Evolutionary conservation across 1,140 invertebrate species (phyloP), one percentile per base, ranked within the genome.

Genomic region (Panagrolaimus sp.): DNA sequence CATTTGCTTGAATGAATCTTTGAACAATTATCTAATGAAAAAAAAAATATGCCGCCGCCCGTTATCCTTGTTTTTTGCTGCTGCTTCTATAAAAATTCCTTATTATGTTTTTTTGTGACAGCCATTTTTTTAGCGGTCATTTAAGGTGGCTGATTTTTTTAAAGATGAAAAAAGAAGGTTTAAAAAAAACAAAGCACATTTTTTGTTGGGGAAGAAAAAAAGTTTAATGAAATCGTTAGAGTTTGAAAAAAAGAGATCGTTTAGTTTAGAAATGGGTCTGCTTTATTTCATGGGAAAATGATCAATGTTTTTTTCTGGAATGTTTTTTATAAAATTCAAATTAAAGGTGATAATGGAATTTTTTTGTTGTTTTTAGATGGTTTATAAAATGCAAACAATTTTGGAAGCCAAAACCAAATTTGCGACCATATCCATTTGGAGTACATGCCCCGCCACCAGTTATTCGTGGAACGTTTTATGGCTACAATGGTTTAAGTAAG

Each of bases 381-480:
- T 68, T 63, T 38, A 67, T 65, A 4, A 76, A 76, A 51, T 76
- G 74, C 67, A 73, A 65, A 62, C n/a, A 11, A 8, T 47, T 72
- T 42, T 76, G 74, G 74, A 65, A 64, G 38, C 72, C 74, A 5
- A 43, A 65, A 23, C 67, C 65, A 7, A 68, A 76, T 43, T 69
- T 63, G 38, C 73, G 66, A 23, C 73, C 74, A 9, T 72, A 77
- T 13, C 65, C 67, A 9, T 44, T 46, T 16, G 65, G 73, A 0
- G 72, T 63, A 47, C 65, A 67, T 61, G 74, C 74, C 20, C 72
- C 74, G 9, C 69, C 69, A 25, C 74, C 74, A 16, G 48, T 76
- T 63, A 71, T 70, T 65, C 42, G 74, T 44, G 74, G 74, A 45
- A 67, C 74, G 7, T 76, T 76, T 48, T 76, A 72, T 72, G 74